Base-by-base conservation (phyloP, 2,797 vertebrate genomes). In the Helostoma temminkii region DNA sequence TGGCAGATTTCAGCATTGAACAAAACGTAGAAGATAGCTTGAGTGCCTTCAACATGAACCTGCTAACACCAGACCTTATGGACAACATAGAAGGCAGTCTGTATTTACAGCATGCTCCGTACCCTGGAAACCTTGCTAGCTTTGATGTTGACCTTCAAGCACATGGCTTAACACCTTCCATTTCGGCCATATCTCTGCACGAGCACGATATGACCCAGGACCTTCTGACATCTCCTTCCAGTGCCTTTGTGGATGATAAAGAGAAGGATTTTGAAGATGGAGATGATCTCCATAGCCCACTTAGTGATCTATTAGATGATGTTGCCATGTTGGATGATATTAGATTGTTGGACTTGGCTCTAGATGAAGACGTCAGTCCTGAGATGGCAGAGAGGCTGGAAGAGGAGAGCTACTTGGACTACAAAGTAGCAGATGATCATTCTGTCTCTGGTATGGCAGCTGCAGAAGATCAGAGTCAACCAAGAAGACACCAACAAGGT, bases 261-360 rank as follows among this genome's bases (percentile, higher is more conserved):
- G 71, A 84, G 14, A 70, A 75, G 1, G 68, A 74, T 24, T 24
- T 65, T 2, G 56, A 69, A 34, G 74, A 76, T 50, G 83, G 80
- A n/a, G 41, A 73, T 0, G 93, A 93, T 79, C 92, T 95, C 0
- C 86, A 93, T 28, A 81, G 66, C 22, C 73, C 77, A 37, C 83
- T 93, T 5, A 58, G 18, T 28, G 85, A 89, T 42, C 76, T 93
- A 2, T 49, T 93, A 21, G 88, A 87, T 12, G 89, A 94, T 30
- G 39, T 66, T 66, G 92, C 94, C 78, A 95, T 97, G 91, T 85
- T 98, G 25, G 95, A 98, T 39, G 96, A 96, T 85, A 96, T 96
- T 65, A 94, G 93, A 79, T 42, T 96, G 65, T 93, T 98, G 92
- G 96, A 96, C 84, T 74, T 96, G 76, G 95, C 93, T 46, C 91